Percentiles rank a stretch among this genome's conserved stretches.
phyloP scores from a whole-genome alignment of 92 coral and sea anemone species.

The Phenganax subtilis region DNA sequence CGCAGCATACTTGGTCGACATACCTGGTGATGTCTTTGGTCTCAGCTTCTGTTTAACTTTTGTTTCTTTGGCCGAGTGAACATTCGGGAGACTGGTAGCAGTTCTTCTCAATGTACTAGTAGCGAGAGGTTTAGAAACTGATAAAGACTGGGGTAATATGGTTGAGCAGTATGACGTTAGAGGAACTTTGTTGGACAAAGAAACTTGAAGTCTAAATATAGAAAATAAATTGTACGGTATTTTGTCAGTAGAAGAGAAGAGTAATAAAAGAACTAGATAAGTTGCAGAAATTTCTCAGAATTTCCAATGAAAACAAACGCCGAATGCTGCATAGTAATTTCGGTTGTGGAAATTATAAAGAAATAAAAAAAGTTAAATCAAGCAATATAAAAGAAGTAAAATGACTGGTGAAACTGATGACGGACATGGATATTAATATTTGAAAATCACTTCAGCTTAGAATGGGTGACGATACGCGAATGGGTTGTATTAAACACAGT shows the following conservation, averaged over 20 bases:
- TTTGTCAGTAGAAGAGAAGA: background rate
- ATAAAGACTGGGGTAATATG: slow-evolving; percentile 39
- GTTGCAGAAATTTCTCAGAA: background rate
- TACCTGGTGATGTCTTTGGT: slow-evolving; percentile 89
- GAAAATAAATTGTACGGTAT: background rate
- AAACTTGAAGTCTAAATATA: slow-evolving; percentile 61
- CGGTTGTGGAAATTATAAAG: background rate
- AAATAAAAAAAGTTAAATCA: background rate
- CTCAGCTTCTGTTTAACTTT: slow-evolving; percentile 60
- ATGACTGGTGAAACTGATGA: background rate
- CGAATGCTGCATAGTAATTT: too few relatives aligned
- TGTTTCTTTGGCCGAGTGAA: slow-evolving; percentile 53
- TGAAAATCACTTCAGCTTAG: too few relatives aligned
- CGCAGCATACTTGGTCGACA: background rate
- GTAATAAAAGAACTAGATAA: background rate
- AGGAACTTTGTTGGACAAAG: slow-evolving; percentile 67
- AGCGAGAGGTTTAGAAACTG: slow-evolving; percentile 27
- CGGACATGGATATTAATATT: too few relatives aligned
- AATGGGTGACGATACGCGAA: too few relatives aligned
- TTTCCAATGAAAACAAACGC: background rate
- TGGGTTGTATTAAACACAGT: too few relatives aligned
- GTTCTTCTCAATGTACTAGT: slow-evolving; percentile 56
- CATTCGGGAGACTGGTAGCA: slow-evolving; percentile 74
- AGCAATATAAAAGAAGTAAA: background rate
- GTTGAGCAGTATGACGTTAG: slow-evolving; percentile 70